Evolutionary conservation across 2,797 vertebrate species (phyloP).

Genomic region (Acipenser ruthenus): DNA sequence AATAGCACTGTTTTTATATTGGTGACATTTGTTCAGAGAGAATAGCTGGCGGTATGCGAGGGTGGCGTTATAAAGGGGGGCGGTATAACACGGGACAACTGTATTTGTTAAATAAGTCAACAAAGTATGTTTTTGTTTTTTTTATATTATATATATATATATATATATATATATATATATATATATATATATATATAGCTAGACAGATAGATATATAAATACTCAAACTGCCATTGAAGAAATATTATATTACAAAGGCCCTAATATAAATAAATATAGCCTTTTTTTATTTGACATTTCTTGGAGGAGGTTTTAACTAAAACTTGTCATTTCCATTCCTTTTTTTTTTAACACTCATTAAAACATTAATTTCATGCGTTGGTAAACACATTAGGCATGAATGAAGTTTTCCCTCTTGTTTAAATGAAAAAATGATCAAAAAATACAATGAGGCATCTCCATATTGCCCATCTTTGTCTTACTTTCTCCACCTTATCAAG

Average conservation of each 20-base stretch:
- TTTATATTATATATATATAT: too few relatives aligned
- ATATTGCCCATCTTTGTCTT: too few relatives aligned
- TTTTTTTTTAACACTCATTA: constrained; percentile 15
- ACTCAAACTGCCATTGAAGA: constrained; percentile 24
- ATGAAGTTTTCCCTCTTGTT: background rate
- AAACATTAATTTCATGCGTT: constrained; percentile 15
- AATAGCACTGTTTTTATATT: too few relatives aligned
- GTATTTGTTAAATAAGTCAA: constrained; percentile 54
- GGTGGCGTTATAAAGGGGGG: too few relatives aligned
- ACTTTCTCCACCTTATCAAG: too few relatives aligned
- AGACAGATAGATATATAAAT: constrained; percentile 15
- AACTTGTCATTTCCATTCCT: constrained; percentile 33
- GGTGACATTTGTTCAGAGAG: too few relatives aligned
- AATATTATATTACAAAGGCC: constrained; percentile 37
- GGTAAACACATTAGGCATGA: constrained; percentile 15
- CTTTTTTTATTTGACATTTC: constrained; percentile 40
- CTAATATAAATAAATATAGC: constrained; percentile 30
- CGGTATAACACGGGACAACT: constrained; percentile 31
- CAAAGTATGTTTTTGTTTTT: background rate
- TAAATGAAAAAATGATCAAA: background rate
- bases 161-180: too few relatives aligned
- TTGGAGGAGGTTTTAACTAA: constrained; percentile 24
- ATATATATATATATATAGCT: too few relatives aligned
- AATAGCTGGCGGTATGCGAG: too few relatives aligned
- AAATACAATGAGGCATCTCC: too few relatives aligned